Evolutionary conservation across 2,888 invertebrate species (phyloP).

Genomic region (Tanytarsus gracilentus): DNA sequence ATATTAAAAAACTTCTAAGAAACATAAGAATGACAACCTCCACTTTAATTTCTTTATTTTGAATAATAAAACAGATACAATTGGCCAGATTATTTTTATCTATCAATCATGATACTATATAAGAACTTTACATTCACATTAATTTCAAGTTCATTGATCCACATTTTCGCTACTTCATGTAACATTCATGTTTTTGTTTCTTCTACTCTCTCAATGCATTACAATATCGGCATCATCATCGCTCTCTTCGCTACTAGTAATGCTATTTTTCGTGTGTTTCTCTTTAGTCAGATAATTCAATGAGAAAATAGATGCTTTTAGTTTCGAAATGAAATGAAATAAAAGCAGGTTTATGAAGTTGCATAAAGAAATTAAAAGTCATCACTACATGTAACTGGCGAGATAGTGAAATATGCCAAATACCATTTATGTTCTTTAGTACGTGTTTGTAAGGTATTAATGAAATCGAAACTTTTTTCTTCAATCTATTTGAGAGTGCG

Average conservation of each 20-base stretch:
- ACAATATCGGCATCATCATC: not conserved
- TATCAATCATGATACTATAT: too few relatives aligned
- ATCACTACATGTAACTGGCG: not conserved
- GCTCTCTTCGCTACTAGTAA: too few relatives aligned
- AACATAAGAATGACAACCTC: too few relatives aligned
- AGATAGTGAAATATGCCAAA: not conserved
- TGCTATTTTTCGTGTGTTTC: too few relatives aligned
- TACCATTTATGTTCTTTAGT: not conserved
- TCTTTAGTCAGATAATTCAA: too few relatives aligned
- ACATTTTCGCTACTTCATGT: not conserved
- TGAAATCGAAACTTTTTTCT: not conserved
- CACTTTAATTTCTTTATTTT: too few relatives aligned
- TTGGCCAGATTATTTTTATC: too few relatives aligned
- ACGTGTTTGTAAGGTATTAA: not conserved
- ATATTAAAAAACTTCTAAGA: too few relatives aligned
- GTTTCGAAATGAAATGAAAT: not conserved
- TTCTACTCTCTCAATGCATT: not conserved
- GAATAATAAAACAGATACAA: too few relatives aligned
- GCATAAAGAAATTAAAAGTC: not conserved
- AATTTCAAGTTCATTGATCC: conserved; percentile 11
- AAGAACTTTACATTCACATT: not conserved
- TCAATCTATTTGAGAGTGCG: not conserved
- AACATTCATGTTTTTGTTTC: not conserved
- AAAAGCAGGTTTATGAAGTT: too few relatives aligned
- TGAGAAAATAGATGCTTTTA: too few relatives aligned